These are phyloP conservation scores for Pelosia muscerda DNA, from an alignment of 2,888 invertebrate species.

Conservation along the genomic window DNA sequence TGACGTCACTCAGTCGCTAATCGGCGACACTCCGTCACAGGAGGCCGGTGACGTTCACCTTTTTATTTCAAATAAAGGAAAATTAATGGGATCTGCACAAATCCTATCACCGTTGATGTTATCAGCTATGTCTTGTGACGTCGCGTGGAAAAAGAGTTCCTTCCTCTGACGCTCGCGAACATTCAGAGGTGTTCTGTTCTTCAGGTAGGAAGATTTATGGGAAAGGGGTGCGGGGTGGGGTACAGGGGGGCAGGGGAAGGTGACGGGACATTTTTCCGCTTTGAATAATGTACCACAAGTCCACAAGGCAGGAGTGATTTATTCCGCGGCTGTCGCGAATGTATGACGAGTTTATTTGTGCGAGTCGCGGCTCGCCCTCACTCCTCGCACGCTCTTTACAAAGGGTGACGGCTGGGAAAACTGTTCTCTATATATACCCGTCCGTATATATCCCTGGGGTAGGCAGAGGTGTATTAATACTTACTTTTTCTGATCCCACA, in stretches of 20 bases:
- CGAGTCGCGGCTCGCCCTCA: slow-evolving; percentile 7
- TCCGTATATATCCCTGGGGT: neutral
- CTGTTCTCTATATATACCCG: neutral
- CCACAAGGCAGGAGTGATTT: slow-evolving; percentile 49
- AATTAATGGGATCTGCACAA: slow-evolving; percentile 16
- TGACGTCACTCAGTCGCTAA: neutral
- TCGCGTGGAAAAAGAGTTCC: slow-evolving; percentile 11
- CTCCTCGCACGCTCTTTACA: neutral
- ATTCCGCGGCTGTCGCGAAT: slow-evolving; percentile 31
- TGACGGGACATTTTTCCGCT: slow-evolving; percentile 40
- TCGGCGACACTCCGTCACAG: neutral
- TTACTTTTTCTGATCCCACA: neutral
- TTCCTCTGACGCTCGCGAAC: slow-evolving; percentile 22
- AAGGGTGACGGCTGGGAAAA: neutral
- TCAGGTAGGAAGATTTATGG: slow-evolving; percentile 33
- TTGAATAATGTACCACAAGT: slow-evolving; percentile 43
- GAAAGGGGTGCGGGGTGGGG: slow-evolving; percentile 3
- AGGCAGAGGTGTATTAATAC: neutral
- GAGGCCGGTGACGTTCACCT: neutral
- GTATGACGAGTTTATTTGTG: slow-evolving; percentile 41
- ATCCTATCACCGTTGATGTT: slow-evolving; percentile 17
- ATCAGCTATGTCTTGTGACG: slow-evolving; percentile 16
- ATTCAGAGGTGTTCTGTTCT: slow-evolving; percentile 19
- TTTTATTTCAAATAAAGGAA: slow-evolving; percentile 10
- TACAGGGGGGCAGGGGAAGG: slow-evolving; percentile 14